Evolutionary conservation across 2,113 vertebrate species (phyloP).

Genomic region (Hystrix cristata): DNA sequence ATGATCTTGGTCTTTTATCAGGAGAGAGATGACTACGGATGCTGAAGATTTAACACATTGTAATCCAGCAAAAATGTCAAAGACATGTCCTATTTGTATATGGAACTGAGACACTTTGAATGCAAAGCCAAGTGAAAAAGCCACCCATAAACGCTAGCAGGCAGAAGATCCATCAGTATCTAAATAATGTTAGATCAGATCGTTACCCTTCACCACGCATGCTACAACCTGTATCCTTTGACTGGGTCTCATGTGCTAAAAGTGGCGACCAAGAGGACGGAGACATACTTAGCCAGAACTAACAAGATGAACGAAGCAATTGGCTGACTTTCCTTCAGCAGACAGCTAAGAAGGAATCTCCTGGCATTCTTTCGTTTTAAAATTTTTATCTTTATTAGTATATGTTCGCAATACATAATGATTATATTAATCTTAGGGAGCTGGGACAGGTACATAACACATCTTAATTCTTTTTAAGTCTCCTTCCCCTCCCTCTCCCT

Average conservation of each 20-base stretch:
- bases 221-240: background rate
- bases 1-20: background rate
- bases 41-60: background rate
- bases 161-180: background rate
- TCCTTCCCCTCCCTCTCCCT: background rate
- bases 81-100: background rate
- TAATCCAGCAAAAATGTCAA: background rate
- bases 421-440: background rate
- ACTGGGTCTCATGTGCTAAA: background rate
- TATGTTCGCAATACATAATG: background rate
- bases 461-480: background rate
- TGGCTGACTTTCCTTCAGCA: background rate
- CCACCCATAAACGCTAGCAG: background rate
- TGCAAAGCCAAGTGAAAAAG: conserved; percentile 21
- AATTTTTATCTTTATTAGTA: background rate
- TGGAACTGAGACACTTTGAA: conserved; percentile 6
- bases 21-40: background rate
- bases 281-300: background rate
- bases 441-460: background rate
- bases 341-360: background rate
- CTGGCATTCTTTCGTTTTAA: background rate
- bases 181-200: background rate
- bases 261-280: background rate
- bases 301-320: background rate
- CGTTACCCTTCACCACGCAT: background rate